Conservation (phyloP, 2,888 invertebrate species). For the Azorinus chamasolen region DNA sequence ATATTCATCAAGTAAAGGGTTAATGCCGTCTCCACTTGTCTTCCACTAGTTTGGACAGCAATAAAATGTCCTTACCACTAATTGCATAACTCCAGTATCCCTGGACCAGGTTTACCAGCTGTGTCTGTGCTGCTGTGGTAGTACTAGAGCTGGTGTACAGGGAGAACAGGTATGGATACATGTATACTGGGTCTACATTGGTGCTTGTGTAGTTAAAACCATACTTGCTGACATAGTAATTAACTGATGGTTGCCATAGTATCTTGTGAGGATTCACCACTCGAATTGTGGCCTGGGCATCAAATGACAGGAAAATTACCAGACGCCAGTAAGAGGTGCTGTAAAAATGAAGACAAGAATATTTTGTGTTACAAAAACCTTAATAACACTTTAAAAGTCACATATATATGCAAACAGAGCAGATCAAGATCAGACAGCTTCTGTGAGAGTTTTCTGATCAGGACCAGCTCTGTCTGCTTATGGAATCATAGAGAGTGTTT, state of each 20-base stretch:
- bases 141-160: conserved; percentile 39
- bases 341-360: background rate
- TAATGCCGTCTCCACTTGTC: too few species aligned
- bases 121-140: background rate
- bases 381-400: too few species aligned
- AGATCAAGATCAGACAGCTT: too few species aligned
- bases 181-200: conserved; percentile 18
- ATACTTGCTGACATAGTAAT: conserved; percentile 28
- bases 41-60: too few species aligned
- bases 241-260: conserved; percentile 36
- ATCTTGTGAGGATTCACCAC: conserved; percentile 40
- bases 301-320: conserved; percentile 38
- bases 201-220: conserved; percentile 42
- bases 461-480: too few species aligned
- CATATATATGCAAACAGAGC: too few species aligned
- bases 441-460: too few species aligned
- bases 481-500: too few species aligned
- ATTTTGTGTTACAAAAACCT: too few species aligned
- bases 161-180: conserved; percentile 37
- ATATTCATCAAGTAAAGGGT: too few species aligned
- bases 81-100: too few species aligned
- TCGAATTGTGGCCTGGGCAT: background rate
- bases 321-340: conserved; percentile 43
- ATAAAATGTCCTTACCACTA: background rate
- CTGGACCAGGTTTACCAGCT: too few species aligned